Evolutionary conservation across 2,888 invertebrate genomes (phyloP), one percentile per base, ranked within the genome.

Genomic region (Tetrapedia diversipes): DNA sequence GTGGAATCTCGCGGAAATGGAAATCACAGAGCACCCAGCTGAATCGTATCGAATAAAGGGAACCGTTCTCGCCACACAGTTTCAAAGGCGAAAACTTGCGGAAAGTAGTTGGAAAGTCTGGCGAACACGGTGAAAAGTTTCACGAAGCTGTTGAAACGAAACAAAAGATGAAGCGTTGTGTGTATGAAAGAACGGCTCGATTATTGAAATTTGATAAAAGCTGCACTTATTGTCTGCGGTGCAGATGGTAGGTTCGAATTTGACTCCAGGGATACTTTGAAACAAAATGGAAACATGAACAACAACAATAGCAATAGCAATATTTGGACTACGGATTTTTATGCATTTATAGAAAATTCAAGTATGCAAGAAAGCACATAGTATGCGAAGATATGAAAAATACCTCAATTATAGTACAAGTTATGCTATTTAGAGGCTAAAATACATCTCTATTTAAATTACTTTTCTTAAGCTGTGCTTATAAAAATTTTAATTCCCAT

Each of bases 181-280:
- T 4, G 14, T 16, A 39, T 14, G 54, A 56, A 67, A 34, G 41
- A 53, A n/a, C 3, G 2, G 34, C 34, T 60, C 34, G 61, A 61
- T 54, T 64, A 70, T 64, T 56, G 56, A 63, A 47, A 70, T 70
- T 54, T 22, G 41, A 37, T 60, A 29, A 11, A 45, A 47, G 32
- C 32, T 32, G n/a, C n/a, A 11, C 41, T n/a, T 51, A 41, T 41
- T 68, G 61, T 53, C 24, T 43, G 43, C 8, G 11, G 32, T 41
- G 29, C 0, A 14, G 41, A 19, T 27, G 29, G 14, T 49, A 32
- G 43, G n/a, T n/a, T n/a, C n/a, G n/a, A n/a, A n/a, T n/a, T n/a
- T n/a, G n/a, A n/a, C n/a, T n/a, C n/a, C n/a, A n/a, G n/a, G n/a
- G n/a, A n/a, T n/a, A n/a, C n/a, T n/a, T n/a, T n/a, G 39, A 49